Evolutionary conservation across 2,113 vertebrate species (phyloP).

Genomic region (Mus musculus): GRCm39 chr11:88177001-88177500

Average conservation of each 20-base stretch:
- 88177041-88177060: slow-evolving; percentile 72
- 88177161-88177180: slow-evolving; percentile 74
- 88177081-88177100: slow-evolving; percentile 61
- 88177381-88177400: not conserved
- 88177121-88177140: slow-evolving; percentile 71
- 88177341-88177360: not conserved
- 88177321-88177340: not conserved
- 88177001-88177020: slow-evolving; percentile 77
- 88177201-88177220: not conserved
- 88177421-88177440: not conserved
- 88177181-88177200: not conserved
- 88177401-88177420: rapidly evolving
- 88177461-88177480: not conserved
- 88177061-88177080: slow-evolving; percentile 6
- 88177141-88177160: slow-evolving; percentile 68
- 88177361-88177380: too few relatives aligned
- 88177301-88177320: not conserved
- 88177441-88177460: not conserved
- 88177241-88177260: too few relatives aligned
- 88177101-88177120: slow-evolving; percentile 38
- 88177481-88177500: not conserved
- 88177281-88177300: not conserved
- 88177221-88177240: not conserved
- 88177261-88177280: not conserved
- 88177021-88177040: slow-evolving; percentile 69